Conservation (phyloP, 1,140 invertebrate genomes). For the Tyrophagus putrescentiae region DNA sequence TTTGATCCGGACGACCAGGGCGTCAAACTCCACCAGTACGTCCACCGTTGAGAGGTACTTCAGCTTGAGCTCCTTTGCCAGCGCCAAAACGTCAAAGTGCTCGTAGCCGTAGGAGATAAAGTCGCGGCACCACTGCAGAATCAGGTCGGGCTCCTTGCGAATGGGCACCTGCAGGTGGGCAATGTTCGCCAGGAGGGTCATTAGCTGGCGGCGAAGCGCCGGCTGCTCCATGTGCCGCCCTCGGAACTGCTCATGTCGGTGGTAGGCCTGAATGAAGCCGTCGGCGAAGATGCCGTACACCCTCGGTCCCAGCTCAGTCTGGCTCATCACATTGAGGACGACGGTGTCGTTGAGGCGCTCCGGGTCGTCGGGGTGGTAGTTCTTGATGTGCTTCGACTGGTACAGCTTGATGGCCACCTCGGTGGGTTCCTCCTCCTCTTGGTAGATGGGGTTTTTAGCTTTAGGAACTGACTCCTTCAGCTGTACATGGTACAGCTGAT, state of each 20-base stretch:
- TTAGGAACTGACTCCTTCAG: too few species aligned
- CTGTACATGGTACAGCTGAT: too few species aligned
- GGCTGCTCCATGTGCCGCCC: neutral
- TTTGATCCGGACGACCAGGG: neutral
- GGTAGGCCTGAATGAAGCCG: neutral
- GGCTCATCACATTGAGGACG: neutral
- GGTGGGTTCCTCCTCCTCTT: neutral
- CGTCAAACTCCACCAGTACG: neutral
- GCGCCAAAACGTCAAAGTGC: neutral
- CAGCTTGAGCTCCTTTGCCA: neutral
- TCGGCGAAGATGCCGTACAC: neutral
- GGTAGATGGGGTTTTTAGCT: too few species aligned
- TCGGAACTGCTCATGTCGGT: neutral
- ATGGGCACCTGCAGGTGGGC: neutral
- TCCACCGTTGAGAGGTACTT: neutral
- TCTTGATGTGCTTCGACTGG: neutral
- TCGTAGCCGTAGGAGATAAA: neutral
- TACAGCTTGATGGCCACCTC: conserved; percentile 7
- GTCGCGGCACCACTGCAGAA: neutral
- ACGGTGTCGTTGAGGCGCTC: conserved; percentile 1
- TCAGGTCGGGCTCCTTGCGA: neutral
- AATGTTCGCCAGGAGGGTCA: neutral
- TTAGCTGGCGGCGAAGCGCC: neutral
- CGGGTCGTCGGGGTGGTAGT: neutral
- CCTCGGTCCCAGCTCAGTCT: neutral